Conservation (phyloP, 2,113 vertebrate species). For the Pseudorectes ferrugineus region DNA sequence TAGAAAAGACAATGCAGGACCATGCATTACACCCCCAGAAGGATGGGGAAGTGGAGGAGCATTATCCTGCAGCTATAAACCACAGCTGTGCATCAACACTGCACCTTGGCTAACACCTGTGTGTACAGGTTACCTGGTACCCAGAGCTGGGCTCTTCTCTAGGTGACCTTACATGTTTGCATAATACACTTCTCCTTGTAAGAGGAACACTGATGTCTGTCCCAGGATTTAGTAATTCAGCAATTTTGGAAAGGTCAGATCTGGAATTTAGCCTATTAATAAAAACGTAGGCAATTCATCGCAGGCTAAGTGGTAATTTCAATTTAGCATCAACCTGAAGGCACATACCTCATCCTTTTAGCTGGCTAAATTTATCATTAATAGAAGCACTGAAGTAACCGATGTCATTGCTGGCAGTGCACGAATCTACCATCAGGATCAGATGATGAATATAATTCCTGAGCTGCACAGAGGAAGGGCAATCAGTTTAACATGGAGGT, state of each 20-base stretch:
- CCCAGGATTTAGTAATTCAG: slow-evolving; percentile 39
- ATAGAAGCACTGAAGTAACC: slow-evolving; percentile 44
- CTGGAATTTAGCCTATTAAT: slow-evolving; percentile 57
- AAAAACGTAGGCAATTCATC: slow-evolving; percentile 29
- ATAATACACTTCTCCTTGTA: slow-evolving; percentile 36
- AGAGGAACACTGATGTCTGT: slow-evolving; percentile 4
- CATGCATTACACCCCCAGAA: background rate
- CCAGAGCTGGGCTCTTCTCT: background rate
- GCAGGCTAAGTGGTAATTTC: slow-evolving; percentile 63
- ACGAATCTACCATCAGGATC: background rate
- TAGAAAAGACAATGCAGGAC: background rate
- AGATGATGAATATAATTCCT: background rate
- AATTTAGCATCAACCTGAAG: slow-evolving; percentile 55
- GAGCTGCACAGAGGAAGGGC: background rate
- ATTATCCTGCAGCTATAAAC: background rate
- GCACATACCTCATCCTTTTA: slow-evolving; percentile 58
- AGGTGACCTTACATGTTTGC: slow-evolving; percentile 37
- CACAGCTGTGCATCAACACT: background rate
- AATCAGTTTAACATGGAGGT: background rate
- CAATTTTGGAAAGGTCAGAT: slow-evolving; percentile 58
- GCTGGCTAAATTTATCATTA: slow-evolving; percentile 52
- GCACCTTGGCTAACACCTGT: background rate
- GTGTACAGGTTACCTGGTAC: background rate
- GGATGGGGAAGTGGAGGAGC: background rate
- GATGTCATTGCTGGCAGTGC: slow-evolving; percentile 8